Conservation (phyloP, 92 coral and sea anemone species). For the Zoanthus sociatus region DNA sequence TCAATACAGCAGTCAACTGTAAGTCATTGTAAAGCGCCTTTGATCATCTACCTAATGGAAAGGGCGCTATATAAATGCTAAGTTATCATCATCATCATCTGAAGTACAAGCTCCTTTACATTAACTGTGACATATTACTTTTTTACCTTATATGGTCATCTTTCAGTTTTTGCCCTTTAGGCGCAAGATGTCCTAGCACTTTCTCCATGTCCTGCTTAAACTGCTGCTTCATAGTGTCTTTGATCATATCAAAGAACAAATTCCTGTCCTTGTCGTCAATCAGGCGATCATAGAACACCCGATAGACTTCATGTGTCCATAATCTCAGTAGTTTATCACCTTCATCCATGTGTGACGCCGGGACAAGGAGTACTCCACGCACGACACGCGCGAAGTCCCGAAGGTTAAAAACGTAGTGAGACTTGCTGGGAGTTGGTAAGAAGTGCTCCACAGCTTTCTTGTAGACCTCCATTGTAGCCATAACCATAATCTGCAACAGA, state of each 20-base stretch:
- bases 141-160: conserved; percentile 92
- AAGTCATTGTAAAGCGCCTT: no score
- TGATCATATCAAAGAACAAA: conserved; percentile 95
- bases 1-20: no score
- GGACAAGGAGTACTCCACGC: conserved; percentile 97
- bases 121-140: no score
- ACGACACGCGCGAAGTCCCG: conserved; percentile 99
- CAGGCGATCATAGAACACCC: conserved; percentile 96
- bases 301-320: conserved; percentile 98
- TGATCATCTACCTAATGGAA: no score
- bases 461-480: conserved; percentile 95
- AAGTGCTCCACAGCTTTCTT: conserved; percentile 96
- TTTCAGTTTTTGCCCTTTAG: conserved; percentile 90
- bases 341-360: conserved; percentile 89
- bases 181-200: conserved; percentile 84
- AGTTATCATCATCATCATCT: no score
- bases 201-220: conserved; percentile 93
- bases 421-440: conserved; percentile 98
- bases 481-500: conserved; percentile 79
- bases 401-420: conserved; percentile 99
- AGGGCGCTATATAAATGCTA: no score
- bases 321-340: conserved; percentile 96
- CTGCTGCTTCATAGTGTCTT: conserved; percentile 89
- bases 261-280: conserved; percentile 91
- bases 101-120: no score